Conservation (phyloP, 1,140 invertebrate genomes). For the Rhizoglyphus robini region DNA sequence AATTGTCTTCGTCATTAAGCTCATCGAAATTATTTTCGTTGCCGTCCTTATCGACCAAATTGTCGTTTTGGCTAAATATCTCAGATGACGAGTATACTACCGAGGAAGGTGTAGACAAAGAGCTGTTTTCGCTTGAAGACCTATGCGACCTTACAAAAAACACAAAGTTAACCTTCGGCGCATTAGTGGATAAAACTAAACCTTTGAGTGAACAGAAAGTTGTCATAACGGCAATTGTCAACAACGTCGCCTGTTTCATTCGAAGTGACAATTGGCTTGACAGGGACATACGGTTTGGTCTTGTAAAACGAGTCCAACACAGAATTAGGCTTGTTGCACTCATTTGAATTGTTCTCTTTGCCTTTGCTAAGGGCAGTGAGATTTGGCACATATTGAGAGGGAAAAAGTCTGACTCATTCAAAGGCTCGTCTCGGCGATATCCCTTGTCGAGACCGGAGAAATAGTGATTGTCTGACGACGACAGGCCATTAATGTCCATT, state of each 20-base stretch:
- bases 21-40: background rate
- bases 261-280: conserved; percentile 23
- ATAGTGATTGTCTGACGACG: background rate
- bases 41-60: background rate
- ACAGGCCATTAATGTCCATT: background rate
- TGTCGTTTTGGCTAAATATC: background rate
- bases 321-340: background rate
- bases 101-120: background rate
- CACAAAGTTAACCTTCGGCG: background rate
- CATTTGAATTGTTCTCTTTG: background rate
- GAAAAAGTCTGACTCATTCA: no score
- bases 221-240: background rate
- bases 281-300: conserved; percentile 24
- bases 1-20: background rate
- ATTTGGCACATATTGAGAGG: background rate
- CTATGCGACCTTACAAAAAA: background rate
- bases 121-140: background rate
- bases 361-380: no score
- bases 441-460: background rate
- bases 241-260: background rate
- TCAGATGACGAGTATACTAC: background rate
- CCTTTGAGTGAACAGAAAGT: background rate
- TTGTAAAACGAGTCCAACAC: background rate
- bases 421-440: background rate
- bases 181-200: background rate